Conservation (phyloP, 1,140 invertebrate species). For the Reticulitermes speratus region DNA sequence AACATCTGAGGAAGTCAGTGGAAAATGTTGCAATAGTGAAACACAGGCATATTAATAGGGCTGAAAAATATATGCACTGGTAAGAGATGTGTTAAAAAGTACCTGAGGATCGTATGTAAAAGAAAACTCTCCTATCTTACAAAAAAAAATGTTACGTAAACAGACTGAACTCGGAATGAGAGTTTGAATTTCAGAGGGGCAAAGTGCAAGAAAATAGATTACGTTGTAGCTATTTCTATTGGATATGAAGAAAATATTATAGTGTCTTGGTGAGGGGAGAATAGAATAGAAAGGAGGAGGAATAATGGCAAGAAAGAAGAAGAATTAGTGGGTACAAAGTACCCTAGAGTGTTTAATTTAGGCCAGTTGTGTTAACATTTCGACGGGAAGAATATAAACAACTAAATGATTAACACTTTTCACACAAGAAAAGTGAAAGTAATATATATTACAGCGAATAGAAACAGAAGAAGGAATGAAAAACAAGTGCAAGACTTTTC, state of each 20-base stretch:
- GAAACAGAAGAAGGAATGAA: neutral
- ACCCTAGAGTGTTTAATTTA: neutral
- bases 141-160: neutral
- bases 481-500: neutral
- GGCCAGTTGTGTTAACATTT: neutral
- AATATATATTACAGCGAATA: neutral
- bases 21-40: neutral
- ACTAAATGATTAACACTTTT: neutral
- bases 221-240: neutral
- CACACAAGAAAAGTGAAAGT: neutral
- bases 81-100: neutral
- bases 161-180: neutral
- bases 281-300: neutral
- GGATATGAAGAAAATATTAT: neutral
- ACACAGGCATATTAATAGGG: neutral
- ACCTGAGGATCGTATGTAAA: neutral
- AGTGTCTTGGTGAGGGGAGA: neutral
- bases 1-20: neutral
- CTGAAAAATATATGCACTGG: neutral
- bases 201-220: constrained; percentile 11
- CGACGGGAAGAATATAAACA: neutral
- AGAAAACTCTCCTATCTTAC: neutral
- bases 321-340: neutral
- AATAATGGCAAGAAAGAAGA: neutral
- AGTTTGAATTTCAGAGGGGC: neutral